Evolutionary conservation across 1,140 invertebrate genomes (phyloP).

Genomic region (Drosophila guanche): DNA sequence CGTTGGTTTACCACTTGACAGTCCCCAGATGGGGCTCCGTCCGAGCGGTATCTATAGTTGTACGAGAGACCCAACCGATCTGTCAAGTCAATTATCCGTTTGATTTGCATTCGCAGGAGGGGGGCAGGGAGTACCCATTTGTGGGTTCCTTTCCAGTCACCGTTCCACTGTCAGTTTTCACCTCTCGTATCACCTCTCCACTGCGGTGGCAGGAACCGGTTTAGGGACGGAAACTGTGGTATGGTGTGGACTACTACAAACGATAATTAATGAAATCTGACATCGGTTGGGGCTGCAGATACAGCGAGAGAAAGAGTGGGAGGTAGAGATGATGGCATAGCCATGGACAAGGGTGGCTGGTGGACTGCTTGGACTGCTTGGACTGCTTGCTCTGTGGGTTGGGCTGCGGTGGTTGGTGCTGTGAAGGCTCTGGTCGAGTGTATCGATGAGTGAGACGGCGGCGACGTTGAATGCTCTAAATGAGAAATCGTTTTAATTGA

Average conservation of each 20-base stretch:
- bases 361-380: neutral
- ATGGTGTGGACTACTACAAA: slow-evolving; percentile 77
- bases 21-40: too few relatives aligned
- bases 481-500: slow-evolving; percentile 83
- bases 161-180: too few relatives aligned
- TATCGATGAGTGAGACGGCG: slow-evolving; percentile 69
- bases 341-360: slow-evolving; percentile 14
- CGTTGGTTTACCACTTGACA: too few relatives aligned
- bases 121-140: too few relatives aligned
- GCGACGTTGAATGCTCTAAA: slow-evolving; percentile 74
- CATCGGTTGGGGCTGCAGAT: slow-evolving; percentile 34
- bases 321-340: neutral
- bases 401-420: neutral
- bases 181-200: too few relatives aligned
- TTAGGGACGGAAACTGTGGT: neutral
- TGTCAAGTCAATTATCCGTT: slow-evolving; percentile 52
- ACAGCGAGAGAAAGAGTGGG: neutral
- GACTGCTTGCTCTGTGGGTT: neutral
- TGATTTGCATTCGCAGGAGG: slow-evolving; percentile 34
- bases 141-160: too few relatives aligned
- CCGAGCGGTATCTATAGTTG: too few relatives aligned
- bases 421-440: slow-evolving; percentile 29
- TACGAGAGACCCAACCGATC: neutral
- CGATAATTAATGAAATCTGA: slow-evolving; percentile 83
- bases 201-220: too few relatives aligned